Percentiles rank a stretch among this genome's conserved stretches.
These are phyloP conservation scores for Campylorhamphus procurvoides DNA, from an alignment of 2,113 vertebrate genomes.

Conservation along the genomic window DNA sequence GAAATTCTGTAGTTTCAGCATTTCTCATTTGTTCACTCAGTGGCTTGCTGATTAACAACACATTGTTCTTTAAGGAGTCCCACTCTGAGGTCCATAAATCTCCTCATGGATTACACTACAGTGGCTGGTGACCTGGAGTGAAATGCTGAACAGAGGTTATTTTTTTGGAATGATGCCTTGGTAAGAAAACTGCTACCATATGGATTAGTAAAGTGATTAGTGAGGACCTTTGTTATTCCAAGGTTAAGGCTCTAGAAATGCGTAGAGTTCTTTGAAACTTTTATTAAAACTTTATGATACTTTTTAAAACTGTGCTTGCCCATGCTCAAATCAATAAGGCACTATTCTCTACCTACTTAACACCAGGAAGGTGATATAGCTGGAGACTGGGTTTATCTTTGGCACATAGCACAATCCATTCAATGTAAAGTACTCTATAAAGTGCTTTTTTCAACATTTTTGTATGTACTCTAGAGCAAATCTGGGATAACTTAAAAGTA, in stretches of 20 bases:
- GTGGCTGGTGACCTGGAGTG: background rate
- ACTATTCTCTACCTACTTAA: background rate
- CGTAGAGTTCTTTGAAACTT: background rate
- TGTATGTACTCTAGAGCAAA: background rate
- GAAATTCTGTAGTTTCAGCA: slow-evolving; percentile 1
- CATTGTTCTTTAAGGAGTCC: background rate
- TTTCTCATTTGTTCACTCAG: slow-evolving; percentile 5
- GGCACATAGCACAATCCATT: background rate
- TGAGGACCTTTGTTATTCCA: background rate
- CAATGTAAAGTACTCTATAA: background rate
- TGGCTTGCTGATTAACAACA: background rate
- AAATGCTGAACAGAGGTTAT: background rate
- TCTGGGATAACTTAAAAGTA: background rate
- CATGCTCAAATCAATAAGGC: background rate
- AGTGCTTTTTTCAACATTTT: background rate
- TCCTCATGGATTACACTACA: background rate
- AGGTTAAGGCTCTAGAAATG: background rate
- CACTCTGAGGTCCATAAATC: slow-evolving; percentile 30
- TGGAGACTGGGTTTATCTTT: background rate
- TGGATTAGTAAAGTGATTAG: background rate
- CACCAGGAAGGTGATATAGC: background rate
- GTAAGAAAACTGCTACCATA: background rate
- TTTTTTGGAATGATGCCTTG: background rate
- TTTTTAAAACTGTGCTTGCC: background rate
- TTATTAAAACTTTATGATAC: background rate